Evolutionary conservation across 2,113 vertebrate genomes (phyloP), one percentile per base, ranked within the genome.

Genomic region (Caretta caretta): DNA sequence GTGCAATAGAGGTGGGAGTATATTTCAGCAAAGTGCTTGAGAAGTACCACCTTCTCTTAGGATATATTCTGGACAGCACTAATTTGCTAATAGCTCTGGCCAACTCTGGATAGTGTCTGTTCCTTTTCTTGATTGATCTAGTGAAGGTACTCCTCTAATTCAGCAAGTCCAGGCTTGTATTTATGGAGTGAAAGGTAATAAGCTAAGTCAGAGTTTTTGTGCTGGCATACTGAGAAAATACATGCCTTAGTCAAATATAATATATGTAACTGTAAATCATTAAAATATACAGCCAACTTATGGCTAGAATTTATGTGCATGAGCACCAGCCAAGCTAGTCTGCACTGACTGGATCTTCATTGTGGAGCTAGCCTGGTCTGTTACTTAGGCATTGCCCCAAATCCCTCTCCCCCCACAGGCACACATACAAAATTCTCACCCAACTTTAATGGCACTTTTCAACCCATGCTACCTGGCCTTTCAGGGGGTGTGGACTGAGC

Each of bases 111-210:
- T 46, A 94, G 93, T 91, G 85, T 50, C 22, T 27, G 6, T 54
- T 97, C 90, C 92, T 89, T 85, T n/a, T 87, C 86, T 96, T 96
- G 81, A 85, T 95, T 78, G 56, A 72, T 84, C 76, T 95, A 27
- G 85, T 96, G 96, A 79, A 22, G n/a, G 19, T 72, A 22, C 57
- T 95, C 14, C 49, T 90, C 89, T 19, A 0, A 81, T 87, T 95
- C 50, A 35, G 57, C 35, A 94, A 2, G 29, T 94, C 27, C 42
- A 48, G 75, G 31, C 92, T 93, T 93, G 56, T 65, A 84, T 93
- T 72, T 93, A 86, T 29, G 85, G 14, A 59, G 75, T 57, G 42
- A 57, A 86, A 94, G 93, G 46, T 59, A 93, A 56, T 49, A 56
- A 88, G 87, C 2, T 86, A 85, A 87, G 79, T 12, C 20, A 7